These are phyloP conservation scores for Rhinichthys klamathensis DNA, from an alignment of 2,113 vertebrate genomes.

Conservation along the genomic window DNA sequence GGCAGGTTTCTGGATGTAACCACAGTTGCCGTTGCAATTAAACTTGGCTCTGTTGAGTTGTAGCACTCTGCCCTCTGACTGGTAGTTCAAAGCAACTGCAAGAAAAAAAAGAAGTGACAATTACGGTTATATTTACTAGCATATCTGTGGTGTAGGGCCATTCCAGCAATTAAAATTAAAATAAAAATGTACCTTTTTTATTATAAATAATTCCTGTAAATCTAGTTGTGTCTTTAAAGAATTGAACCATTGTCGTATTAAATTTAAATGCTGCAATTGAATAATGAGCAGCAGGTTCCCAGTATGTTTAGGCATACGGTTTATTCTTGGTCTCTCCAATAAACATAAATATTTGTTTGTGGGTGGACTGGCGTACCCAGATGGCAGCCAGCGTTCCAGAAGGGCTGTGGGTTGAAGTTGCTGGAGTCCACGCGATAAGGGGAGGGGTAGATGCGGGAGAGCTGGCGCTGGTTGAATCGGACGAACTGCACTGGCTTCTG, in stretches of 20 bases:
- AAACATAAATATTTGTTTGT: constrained; percentile 20
- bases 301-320: constrained; percentile 18
- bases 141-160: neutral
- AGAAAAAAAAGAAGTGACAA: neutral
- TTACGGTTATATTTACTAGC: neutral
- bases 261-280: neutral
- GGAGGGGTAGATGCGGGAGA: constrained; percentile 94
- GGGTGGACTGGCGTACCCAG: constrained; percentile 77
- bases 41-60: constrained; percentile 98
- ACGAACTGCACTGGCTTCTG: constrained; percentile 87
- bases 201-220: neutral
- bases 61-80: constrained; percentile 93
- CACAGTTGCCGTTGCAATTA: constrained; percentile 92
- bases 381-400: constrained; percentile 96
- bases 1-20: constrained; percentile 91
- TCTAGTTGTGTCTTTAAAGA: neutral
- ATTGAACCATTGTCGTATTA: neutral
- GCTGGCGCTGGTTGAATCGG: constrained; percentile 92
- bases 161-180: neutral
- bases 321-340: neutral
- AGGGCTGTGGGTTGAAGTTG: constrained; percentile 98
- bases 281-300: neutral
- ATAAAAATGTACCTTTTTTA: neutral
- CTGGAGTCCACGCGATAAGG: constrained; percentile 96
- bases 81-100: constrained; percentile 96